Base-by-base conservation (phyloP, 2,797 vertebrate species). In the Sebastiscus tertius region DNA sequence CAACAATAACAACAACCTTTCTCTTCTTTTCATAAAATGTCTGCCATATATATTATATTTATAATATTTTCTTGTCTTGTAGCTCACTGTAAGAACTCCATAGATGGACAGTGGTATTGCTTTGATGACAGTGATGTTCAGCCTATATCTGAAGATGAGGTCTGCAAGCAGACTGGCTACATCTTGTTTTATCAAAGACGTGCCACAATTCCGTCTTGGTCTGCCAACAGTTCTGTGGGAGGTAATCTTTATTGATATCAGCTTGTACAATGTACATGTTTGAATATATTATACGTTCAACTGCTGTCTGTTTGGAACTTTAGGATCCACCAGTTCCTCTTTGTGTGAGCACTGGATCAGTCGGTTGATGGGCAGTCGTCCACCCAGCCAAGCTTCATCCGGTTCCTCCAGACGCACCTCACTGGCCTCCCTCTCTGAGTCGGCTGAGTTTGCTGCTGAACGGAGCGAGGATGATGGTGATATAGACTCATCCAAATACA, bases 331-430 rank as follows among this genome's bases (percentile, higher is more conserved):
- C 8, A 99, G 98, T 83, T 99, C 99, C 2, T 99, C 98, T 0
- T 88, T 99, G 85, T 99, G 98, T 7, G 98, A 99, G 84, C 99
- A 99, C 95, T 99, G 99, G 99, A 95, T 99, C 72, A 99, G 98
- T 85, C 96, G 98, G 2, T 96, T 99, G 36, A 97, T 98, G 0
- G 98, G 98, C 4, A 99, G 98, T 94, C 97, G 97, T 77, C 98
- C 97, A 22, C 98, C 98, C 33, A 99, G 99, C 75, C 92, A 99
- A 14, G 97, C 98, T 27, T 99, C 99, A 0, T 98, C 98, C 0
- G 97, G 98, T 0, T 99, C 99, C 0, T 99, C 99, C 2, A 96
- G 98, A 70, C 97, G 99, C 66, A 99, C 99, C 0, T 99, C 98
- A 0, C 80, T 99, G 69, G 97, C 98, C 20, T 99, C 98, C 0